Base-by-base conservation (phyloP, 2,113 vertebrate genomes). In the Carettochelys insculpta region DNA sequence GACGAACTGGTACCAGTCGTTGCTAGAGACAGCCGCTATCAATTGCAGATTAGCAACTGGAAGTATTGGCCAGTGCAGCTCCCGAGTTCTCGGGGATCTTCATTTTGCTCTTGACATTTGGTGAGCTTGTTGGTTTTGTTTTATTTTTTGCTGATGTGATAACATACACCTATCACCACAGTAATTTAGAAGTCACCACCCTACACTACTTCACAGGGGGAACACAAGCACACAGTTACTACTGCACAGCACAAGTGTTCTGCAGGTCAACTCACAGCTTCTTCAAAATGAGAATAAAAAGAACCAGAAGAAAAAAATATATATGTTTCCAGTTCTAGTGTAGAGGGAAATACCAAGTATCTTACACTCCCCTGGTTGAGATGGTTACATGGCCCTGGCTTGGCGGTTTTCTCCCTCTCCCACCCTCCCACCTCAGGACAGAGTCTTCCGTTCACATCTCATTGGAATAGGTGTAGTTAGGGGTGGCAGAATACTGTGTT, bases 401-500 rank as follows among this genome's bases (percentile, higher is more conserved):
- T 91, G 87, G 91, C 87, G 80, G 52, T 91, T 68, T 27, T 95
- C 94, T 65, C 86, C 80, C 77, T 89, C 86, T 71, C 85, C 54
- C 79, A 78, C n/a, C 41, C 20, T 12, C 5, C 45, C 68, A 29
- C 88, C 88, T 89, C 78, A 82, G 92, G 89, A 95, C 87, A 90
- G 48, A 86, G 95, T 93, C 93, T 2, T 82, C 88, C 65, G 93
- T 93, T 98, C 97, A 99, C 99, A 99, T 99, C 73, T 99, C 99
- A 25, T 99, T 99, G 83, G 99, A 98, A 83, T 99, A 99, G 89
- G 99, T 99, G 96, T 99, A 99, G 96, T 98, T 99, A 61, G 99
- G 99, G 48, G 99, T 99, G 89, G 98, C 98, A 0, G 99, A 99
- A 95, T 99, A 99, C 95, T 99, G 98, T 34, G 98, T 97, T 94